Evolutionary conservation across 1,140 invertebrate species (phyloP).

Genomic region (Bombus confusus): DNA sequence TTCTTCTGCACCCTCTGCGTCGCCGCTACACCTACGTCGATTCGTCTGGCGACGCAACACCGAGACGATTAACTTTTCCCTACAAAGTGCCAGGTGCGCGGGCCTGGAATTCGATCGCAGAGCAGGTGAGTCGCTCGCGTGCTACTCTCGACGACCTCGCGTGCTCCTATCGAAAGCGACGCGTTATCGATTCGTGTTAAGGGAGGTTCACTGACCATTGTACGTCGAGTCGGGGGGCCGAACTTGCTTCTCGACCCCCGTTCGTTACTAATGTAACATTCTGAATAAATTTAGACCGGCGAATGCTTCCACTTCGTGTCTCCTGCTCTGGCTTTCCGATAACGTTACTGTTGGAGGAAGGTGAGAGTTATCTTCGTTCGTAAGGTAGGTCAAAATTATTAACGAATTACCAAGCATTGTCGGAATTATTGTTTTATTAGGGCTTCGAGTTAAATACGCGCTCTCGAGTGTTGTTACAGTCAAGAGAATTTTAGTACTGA

Average conservation of each 20-base stretch:
- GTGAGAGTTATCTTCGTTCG: no score
- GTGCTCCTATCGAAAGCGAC: constrained; percentile 61
- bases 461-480: no score
- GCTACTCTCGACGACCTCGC: constrained; percentile 58
- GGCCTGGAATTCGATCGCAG: constrained; percentile 64
- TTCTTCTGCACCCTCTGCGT: not conserved
- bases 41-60: not conserved
- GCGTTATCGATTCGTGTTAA: constrained; percentile 59
- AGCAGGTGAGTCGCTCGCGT: constrained; percentile 64
- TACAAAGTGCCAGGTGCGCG: constrained; percentile 55
- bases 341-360: not conserved
- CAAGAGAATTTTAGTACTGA: no score
- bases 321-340: not conserved
- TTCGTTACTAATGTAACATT: constrained; percentile 9
- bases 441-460: no score
- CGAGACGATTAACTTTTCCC: constrained; percentile 62
- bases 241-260: not conserved
- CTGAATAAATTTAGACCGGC: not conserved
- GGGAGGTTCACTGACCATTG: constrained; percentile 66
- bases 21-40: not conserved
- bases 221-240: not conserved
- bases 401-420: no score
- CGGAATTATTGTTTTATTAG: no score
- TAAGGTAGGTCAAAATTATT: no score
- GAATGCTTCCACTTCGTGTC: not conserved